phyloP scores from a whole-genome alignment of 2,888 invertebrate species.

The Drosophila limbata region DNA sequence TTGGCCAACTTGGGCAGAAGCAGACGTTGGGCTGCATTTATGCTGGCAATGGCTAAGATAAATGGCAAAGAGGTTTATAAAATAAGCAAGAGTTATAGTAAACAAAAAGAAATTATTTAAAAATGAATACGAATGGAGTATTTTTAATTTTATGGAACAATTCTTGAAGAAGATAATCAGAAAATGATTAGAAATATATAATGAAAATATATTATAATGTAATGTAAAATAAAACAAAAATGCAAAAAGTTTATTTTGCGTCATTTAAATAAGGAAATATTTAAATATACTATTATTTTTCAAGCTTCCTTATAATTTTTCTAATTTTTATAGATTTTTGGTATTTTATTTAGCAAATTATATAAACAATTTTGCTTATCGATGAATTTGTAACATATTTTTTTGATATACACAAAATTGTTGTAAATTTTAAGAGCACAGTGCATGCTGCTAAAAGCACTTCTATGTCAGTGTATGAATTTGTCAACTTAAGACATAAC shows the following conservation, averaged over 20 bases:
- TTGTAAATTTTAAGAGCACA: no score
- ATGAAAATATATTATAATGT: no score
- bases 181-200: background rate
- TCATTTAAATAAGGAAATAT: no score
- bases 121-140: background rate
- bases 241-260: no score
- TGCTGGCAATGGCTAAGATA: background rate
- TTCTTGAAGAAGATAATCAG: background rate
- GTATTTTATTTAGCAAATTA: background rate
- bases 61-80: background rate
- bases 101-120: no score
- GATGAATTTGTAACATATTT: no score
- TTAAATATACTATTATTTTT: no score
- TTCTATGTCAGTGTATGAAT: no score
- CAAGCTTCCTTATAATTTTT: background rate
- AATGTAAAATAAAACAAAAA: no score
- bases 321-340: background rate
- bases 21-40: background rate
- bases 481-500: no score
- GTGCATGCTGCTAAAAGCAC: no score
- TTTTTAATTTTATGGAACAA: background rate
- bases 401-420: no score
- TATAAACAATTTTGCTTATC: background rate
- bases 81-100: background rate
- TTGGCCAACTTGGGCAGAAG: constrained; percentile 9